A percentile compares a stretch with the other conserved stretches of the same genome.
These are phyloP conservation scores for Eudyptes chrysolophus DNA, from an alignment of 2,113 vertebrate species.

Conservation along the genomic window DNA sequence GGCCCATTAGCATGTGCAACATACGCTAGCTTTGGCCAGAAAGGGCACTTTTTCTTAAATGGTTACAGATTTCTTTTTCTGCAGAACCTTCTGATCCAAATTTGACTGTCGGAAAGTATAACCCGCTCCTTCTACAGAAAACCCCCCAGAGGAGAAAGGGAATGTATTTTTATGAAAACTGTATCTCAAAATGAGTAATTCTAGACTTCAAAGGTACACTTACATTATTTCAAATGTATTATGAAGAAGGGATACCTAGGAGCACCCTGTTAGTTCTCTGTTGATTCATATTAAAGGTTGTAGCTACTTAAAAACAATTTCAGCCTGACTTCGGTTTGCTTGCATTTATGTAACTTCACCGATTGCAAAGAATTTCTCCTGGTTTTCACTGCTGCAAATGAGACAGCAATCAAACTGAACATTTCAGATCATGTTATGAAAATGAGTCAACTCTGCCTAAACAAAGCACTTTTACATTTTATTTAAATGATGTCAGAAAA, in stretches of 20 bases:
- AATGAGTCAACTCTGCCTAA: constrained; percentile 8
- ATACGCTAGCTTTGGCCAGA: neutral
- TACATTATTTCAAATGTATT: neutral
- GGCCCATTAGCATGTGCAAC: neutral
- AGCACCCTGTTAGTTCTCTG: neutral
- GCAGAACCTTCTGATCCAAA: neutral
- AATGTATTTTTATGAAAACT: neutral
- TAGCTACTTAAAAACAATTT: neutral
- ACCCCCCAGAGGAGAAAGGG: neutral
- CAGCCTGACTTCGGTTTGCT: neutral
- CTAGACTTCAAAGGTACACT: neutral
- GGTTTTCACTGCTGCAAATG: neutral
- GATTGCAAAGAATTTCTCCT: neutral
- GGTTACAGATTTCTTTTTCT: neutral
- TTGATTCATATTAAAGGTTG: neutral
- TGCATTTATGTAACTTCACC: neutral
- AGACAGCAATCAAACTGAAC: neutral
- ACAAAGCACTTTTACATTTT: constrained; percentile 16
- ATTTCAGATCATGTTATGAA: neutral
- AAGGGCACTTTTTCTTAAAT: neutral
- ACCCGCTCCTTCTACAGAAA: neutral
- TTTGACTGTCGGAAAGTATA: neutral
- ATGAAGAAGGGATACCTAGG: neutral
- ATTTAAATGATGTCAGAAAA: constrained; percentile 14
- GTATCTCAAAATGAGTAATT: neutral